These are phyloP conservation scores for Zaprionus kolodkinae DNA, from an alignment of 1,140 invertebrate genomes.

Conservation along the genomic window DNA sequence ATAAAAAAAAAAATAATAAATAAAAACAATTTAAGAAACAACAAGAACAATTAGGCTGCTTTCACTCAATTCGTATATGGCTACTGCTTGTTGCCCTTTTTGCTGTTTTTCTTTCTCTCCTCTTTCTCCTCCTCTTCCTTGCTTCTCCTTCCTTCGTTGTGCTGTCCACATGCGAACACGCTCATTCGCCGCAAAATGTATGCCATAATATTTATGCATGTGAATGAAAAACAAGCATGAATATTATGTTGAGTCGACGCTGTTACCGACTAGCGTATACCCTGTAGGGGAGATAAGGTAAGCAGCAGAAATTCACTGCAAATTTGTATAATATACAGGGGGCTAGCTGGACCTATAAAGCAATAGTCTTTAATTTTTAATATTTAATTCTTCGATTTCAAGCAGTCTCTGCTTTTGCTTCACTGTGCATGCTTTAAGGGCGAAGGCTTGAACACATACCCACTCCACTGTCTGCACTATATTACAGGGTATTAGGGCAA, in stretches of 20 bases:
- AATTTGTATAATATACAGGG: no score
- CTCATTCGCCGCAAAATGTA: slow-evolving; percentile 23
- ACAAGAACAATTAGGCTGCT: slow-evolving; percentile 2
- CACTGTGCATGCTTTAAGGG: no score
- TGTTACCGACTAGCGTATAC: background rate
- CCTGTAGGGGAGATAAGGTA: background rate
- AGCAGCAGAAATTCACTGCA: no score
- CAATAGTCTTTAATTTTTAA: no score
- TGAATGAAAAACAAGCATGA: slow-evolving; percentile 17
- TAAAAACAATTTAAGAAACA: background rate
- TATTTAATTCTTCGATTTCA: no score
- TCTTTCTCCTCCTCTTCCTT: background rate
- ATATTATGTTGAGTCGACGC: background rate
- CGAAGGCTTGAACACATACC: background rate
- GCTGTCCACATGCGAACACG: slow-evolving; percentile 9
- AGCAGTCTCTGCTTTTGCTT: no score
- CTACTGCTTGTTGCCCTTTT: background rate
- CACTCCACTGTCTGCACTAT: no score
- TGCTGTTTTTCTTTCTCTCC: background rate
- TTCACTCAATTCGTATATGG: background rate
- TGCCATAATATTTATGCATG: slow-evolving; percentile 34
- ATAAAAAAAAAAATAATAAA: background rate
- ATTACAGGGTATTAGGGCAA: slow-evolving; percentile 10
- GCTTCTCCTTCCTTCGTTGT: background rate
- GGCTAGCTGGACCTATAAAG: no score